These are phyloP conservation scores for Cuculus canorus DNA, from an alignment of 2,797 vertebrate genomes.

Conservation along the genomic window DNA sequence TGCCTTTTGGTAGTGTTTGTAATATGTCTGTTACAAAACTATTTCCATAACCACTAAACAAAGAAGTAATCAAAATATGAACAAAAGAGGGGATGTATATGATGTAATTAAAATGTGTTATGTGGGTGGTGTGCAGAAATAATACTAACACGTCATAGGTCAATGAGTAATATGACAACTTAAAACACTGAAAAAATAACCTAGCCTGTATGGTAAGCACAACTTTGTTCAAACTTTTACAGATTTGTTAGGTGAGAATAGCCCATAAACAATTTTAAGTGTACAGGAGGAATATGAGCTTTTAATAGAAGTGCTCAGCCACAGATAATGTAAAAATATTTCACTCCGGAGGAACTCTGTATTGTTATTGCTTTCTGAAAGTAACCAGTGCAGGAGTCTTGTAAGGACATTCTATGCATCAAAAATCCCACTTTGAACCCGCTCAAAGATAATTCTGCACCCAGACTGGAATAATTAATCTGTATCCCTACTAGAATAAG, in stretches of 20 bases:
- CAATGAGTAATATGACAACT: neutral
- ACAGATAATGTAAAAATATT: neutral
- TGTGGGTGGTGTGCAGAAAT: neutral
- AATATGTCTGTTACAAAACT: neutral
- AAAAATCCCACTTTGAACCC: neutral
- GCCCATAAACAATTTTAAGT: neutral
- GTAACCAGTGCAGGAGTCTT: neutral
- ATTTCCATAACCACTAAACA: neutral
- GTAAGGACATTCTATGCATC: neutral
- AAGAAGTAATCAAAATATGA: neutral
- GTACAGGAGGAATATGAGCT: neutral
- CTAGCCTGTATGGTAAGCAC: neutral
- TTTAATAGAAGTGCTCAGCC: neutral
- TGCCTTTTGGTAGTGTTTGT: neutral
- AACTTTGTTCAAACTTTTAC: neutral
- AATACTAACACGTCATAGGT: neutral
- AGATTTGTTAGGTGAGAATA: constrained; percentile 2
- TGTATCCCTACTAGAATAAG: neutral
- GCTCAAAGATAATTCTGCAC: neutral
- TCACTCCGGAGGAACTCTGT: neutral
- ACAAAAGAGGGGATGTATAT: neutral
- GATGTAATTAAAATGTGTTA: neutral
- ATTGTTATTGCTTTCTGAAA: neutral
- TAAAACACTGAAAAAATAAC: neutral
- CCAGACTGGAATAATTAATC: neutral